Evolutionary conservation across 2,113 vertebrate genomes (phyloP), one percentile per base, ranked within the genome.

Genomic region (Myotis lucifugus): DNA sequence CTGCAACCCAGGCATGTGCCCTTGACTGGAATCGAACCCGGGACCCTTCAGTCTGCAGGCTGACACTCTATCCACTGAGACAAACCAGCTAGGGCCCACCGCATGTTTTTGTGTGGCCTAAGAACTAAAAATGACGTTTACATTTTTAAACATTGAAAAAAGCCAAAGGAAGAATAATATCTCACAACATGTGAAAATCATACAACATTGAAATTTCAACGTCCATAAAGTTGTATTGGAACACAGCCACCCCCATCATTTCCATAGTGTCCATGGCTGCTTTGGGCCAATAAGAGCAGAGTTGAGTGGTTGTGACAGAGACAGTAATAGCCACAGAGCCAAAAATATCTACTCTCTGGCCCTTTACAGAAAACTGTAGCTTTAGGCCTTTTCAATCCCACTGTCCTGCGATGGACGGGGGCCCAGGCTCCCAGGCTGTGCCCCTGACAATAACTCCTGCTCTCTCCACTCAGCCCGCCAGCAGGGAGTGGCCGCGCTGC

Each of bases 381-480:
- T 66, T n/a, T 17, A 12, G 37, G 40, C 67, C 34, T 42, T 46
- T 25, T 40, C n/a, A 19, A 13, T 15, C 42, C 34, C 18, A 11
- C 27, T 3, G 1, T 37, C n/a, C 7, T 4, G 5, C 37, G 1
- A 5, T 3, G 56, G 37, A 23, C 46, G 4, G 52, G 50, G 34
- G 17, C 17, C 23, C n/a, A 1, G 17, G 48, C 0, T 0, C 27
- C 8, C 14, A 0, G 0, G 0, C 0, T 0, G 11, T 34, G 4
- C 8, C 15, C 0, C 11, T 97, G 95, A 98, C 0, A 0, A 6
- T 23, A 7, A 1, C 23, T 46, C 27, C 70, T 18, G 37, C 77
- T 56, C 37, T 84, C 2, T 32, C 76, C 72, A 46, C 73, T 34
- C 92, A 99, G 98, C 97, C 59, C 79, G 96, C 40, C 87, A 97